Conservation (phyloP, 2,888 invertebrate genomes). For the Portevinia maculata region DNA sequence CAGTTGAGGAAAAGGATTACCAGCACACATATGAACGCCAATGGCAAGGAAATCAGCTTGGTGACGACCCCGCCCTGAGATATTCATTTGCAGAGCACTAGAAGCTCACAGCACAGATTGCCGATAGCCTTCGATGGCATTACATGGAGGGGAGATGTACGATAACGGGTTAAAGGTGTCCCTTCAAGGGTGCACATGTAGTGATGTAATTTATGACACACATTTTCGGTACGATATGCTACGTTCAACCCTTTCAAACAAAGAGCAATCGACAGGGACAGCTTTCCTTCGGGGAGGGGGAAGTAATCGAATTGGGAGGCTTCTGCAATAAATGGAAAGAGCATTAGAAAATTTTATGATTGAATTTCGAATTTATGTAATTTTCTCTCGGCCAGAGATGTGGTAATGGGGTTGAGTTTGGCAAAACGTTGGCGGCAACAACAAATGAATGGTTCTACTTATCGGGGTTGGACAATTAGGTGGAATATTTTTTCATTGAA, state of each 20-base stretch:
- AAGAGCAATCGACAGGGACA: constrained; percentile 54
- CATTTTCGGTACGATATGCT: constrained; percentile 28
- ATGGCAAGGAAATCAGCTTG: constrained; percentile 68
- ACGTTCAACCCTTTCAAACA: constrained; percentile 41
- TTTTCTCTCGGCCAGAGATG: constrained; percentile 20
- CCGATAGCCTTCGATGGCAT: constrained; percentile 24
- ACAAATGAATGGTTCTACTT: constrained; percentile 31
- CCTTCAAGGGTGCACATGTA: constrained; percentile 43
- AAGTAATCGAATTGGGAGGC: constrained; percentile 63
- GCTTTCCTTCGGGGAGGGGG: constrained; percentile 13
- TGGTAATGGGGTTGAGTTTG: neutral
- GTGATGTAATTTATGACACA: constrained; percentile 63
- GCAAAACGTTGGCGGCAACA: no score
- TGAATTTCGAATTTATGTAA: constrained; percentile 66
- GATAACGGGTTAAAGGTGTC: constrained; percentile 64
- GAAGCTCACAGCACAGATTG: constrained; percentile 49
- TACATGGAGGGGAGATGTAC: constrained; percentile 31
- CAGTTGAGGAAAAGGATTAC: constrained; percentile 52
- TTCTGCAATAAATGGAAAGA: constrained; percentile 41
- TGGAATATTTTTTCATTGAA: no score
- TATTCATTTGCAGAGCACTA: constrained; percentile 51
- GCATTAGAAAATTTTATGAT: constrained; percentile 60
- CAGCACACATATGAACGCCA: constrained; percentile 60
- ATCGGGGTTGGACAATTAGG: constrained; percentile 22
- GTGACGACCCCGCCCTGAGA: constrained; percentile 62